Percentiles rank a stretch among this genome's conserved stretches.
Conservation (phyloP, 2,888 invertebrate species). For the Falcaria lacertinaria region DNA sequence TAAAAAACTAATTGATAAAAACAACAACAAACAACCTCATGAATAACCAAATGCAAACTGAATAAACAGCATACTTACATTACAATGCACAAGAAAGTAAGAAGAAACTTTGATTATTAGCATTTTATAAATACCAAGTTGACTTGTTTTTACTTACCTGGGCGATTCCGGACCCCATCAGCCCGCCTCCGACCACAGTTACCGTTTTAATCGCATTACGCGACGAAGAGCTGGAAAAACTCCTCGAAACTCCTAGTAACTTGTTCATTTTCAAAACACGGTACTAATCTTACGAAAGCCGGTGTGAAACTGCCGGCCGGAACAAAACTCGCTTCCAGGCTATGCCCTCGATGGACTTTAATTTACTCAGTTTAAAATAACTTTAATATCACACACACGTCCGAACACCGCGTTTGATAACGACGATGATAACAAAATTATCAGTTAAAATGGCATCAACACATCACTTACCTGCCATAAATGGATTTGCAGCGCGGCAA, state of each 20-base stretch:
- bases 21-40: no score
- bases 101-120: no score
- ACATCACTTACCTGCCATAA: slow-evolving; percentile 16
- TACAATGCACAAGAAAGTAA: no score
- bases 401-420: no score
- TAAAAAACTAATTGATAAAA: no score
- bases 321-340: not conserved
- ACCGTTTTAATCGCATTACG: slow-evolving; percentile 86
- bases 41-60: no score
- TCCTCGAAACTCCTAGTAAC: slow-evolving; percentile 51
- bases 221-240: slow-evolving; percentile 57
- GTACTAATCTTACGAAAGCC: slow-evolving; percentile 2
- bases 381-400: no score
- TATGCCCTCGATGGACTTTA: no score
- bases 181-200: slow-evolving; percentile 91
- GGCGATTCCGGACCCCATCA: slow-evolving; percentile 95
- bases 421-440: no score
- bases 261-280: slow-evolving; percentile 47
- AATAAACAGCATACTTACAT: no score
- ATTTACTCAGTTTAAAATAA: no score
- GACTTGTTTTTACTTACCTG: slow-evolving; percentile 79
- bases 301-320: not conserved
- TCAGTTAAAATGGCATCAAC: no score
- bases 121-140: not conserved
- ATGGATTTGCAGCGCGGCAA: slow-evolving; percentile 8